Evolutionary conservation across 1,140 invertebrate species (phyloP), one percentile per base, ranked within the genome.

Genomic region (Chymomyza costata): DNA sequence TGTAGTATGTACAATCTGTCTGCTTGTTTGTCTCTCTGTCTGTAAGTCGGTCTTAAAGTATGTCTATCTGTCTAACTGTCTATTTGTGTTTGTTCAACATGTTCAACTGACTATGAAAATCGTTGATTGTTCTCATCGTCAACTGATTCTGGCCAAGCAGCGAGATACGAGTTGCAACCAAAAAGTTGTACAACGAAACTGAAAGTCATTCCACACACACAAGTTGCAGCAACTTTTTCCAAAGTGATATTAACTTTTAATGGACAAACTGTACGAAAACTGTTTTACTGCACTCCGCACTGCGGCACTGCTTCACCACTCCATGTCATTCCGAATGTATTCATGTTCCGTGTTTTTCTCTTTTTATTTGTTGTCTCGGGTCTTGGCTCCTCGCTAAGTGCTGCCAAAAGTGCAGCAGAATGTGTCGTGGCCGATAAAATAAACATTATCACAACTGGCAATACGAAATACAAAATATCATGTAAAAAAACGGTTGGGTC

Each of bases 221-320:
- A 63, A 47, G 60, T 59, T 68, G 39, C 40, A 38, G 38, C 64
- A 73, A 78, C 63, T 78, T 78, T 65, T 28, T n/a, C 46, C 71
- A 80, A 80, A 80, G 73, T 80, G 73, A 80, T 80, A 80, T 80
- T 80, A 80, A 80, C 74, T 80, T 80, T 80, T 80, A 80, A 80
- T 80, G 73, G 73, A 80, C 73, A 80, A 80, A 80, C 73, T 80
- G 65, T 44, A 76, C 63, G 58, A 59, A 76, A 76, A 78, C 65
- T 65, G 53, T 58, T 63, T 43, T 34, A 25, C 21, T 8, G 21
- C 3, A 25, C 3, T 8, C 21, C 3, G 21, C 3, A 8, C 21
- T 8, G 21, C 3, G 8, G 21, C 21, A 5, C 40, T 48, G 7
- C 31, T 47, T 32, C 39, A 28, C 5, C 25, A 5, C 25, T 28